A percentile compares a stretch with the other conserved stretches of the same genome.
These are phyloP conservation scores for Salvelinus sp. DNA, from an alignment of 2,113 vertebrate species.

Conservation along the genomic window DNA sequence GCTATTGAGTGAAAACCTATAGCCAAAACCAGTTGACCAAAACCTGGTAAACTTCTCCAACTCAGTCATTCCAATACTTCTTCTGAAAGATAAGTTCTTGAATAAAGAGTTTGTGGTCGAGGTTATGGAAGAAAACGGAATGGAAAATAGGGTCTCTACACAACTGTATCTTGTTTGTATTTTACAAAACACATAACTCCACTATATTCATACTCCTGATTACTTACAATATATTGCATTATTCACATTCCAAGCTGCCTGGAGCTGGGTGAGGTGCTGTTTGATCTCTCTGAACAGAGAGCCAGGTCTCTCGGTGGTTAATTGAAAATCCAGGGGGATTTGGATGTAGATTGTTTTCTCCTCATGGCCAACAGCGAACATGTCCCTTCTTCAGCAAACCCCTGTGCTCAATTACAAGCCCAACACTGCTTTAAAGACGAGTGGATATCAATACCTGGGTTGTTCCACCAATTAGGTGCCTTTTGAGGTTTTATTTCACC, in stretches of 20 bases:
- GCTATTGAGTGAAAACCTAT: not conserved
- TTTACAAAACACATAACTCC: conserved; percentile 13
- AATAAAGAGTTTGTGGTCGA: not conserved
- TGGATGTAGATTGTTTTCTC: conserved; percentile 39
- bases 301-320: conserved; percentile 44
- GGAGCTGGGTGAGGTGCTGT: conserved; percentile 35
- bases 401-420: conserved; percentile 20
- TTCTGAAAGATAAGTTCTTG: not conserved
- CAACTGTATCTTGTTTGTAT: conserved; percentile 16
- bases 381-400: conserved; percentile 39
- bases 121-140: not conserved
- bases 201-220: conserved; percentile 16
- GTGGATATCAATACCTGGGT: not conserved
- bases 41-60: not conserved
- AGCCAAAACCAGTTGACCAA: not conserved
- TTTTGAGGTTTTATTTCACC: too few relatives aligned
- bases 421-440: not conserved
- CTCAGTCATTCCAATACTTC: not conserved
- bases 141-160: not conserved
- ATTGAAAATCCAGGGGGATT: conserved; percentile 54
- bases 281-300: conserved; percentile 48
- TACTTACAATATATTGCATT: conserved; percentile 36
- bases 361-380: conserved; percentile 35
- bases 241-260: conserved; percentile 48
- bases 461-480: too few relatives aligned